Percentiles rank a stretch among this genome's conserved stretches.
Evolutionary conservation across 1,140 invertebrate species (phyloP).

Genomic region (Luehdorfia chinensis): DNA sequence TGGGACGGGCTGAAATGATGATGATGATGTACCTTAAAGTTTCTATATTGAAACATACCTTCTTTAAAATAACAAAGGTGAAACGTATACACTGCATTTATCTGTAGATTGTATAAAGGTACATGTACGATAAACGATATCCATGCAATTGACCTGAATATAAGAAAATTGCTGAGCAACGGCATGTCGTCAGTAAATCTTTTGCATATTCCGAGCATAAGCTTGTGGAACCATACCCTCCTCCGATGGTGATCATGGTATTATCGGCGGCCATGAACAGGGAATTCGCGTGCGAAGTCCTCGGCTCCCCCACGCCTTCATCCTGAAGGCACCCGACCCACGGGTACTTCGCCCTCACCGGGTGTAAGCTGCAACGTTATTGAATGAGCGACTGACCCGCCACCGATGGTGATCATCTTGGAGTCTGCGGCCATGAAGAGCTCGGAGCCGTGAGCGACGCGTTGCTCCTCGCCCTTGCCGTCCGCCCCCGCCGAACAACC

Average conservation of each 20-base stretch:
- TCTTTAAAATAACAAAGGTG: too few relatives aligned
- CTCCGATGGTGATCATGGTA: slow-evolving; percentile 90
- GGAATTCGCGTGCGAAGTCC: slow-evolving; percentile 86
- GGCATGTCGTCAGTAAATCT: too few relatives aligned
- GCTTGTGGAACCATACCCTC: too few relatives aligned
- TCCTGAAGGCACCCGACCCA: slow-evolving; percentile 86
- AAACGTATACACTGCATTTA: too few relatives aligned
- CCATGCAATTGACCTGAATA: too few relatives aligned
- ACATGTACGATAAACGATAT: too few relatives aligned
- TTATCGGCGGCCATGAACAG: slow-evolving; percentile 96
- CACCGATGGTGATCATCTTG: slow-evolving; percentile 92
- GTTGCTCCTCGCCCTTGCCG: slow-evolving; percentile 77
- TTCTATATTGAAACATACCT: too few relatives aligned
- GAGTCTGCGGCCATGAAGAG: slow-evolving; percentile 98
- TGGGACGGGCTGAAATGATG: too few relatives aligned
- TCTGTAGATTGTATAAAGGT: too few relatives aligned
- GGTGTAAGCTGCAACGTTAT: slow-evolving; percentile 79
- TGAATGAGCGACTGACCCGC: slow-evolving; percentile 42
- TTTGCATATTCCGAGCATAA: too few relatives aligned
- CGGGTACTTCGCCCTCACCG: slow-evolving; percentile 90
- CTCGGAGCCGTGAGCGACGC: slow-evolving; percentile 88
- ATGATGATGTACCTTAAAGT: too few relatives aligned
- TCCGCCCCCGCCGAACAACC: slow-evolving; percentile 77
- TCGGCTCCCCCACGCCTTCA: slow-evolving; percentile 72
- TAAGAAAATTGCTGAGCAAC: too few relatives aligned